phyloP scores from a whole-genome alignment of 2,888 invertebrate genomes.

The Lasioglossum figueresi region DNA sequence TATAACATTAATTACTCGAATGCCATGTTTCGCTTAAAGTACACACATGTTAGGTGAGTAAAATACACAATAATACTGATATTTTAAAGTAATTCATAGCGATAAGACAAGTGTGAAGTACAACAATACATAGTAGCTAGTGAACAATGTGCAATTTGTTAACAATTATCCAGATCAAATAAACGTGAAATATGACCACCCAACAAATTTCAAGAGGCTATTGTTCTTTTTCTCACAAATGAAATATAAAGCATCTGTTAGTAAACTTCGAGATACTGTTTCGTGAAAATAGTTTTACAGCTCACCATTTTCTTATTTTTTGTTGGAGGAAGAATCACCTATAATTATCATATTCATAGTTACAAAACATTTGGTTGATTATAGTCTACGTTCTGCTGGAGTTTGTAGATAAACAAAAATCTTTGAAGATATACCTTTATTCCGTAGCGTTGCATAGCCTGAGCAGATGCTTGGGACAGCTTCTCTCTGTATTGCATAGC shows the following conservation, averaged over 20 bases:
- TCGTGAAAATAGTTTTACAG: constrained; percentile 65
- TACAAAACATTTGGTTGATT: constrained; percentile 43
- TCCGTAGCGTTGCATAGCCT: constrained; percentile 95
- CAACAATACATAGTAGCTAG: background rate
- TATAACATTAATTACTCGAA: constrained; percentile 16
- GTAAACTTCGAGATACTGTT: constrained; percentile 51
- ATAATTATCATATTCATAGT: constrained; percentile 75
- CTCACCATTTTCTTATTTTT: constrained; percentile 80
- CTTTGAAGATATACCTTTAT: constrained; percentile 88
- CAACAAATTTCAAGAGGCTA: constrained; percentile 28
- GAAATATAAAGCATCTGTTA: constrained; percentile 59
- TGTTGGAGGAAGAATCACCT: constrained; percentile 78
- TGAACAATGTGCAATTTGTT: constrained; percentile 12
- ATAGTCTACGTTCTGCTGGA: constrained; percentile 34
- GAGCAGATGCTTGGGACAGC: constrained; percentile 91
- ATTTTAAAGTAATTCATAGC: background rate
- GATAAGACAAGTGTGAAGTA: constrained; percentile 20
- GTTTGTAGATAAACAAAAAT: constrained; percentile 41
- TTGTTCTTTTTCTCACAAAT: constrained; percentile 26
- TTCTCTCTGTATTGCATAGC: constrained; percentile 97
- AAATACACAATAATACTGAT: constrained; percentile 27
- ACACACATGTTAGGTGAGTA: constrained; percentile 33
- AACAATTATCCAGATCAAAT: constrained; percentile 10
- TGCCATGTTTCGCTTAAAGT: background rate
- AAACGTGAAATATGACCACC: constrained; percentile 9